Evolutionary conservation across 2,113 vertebrate species (phyloP).

Genomic region (Gymnobelideus leadbeateri): DNA sequence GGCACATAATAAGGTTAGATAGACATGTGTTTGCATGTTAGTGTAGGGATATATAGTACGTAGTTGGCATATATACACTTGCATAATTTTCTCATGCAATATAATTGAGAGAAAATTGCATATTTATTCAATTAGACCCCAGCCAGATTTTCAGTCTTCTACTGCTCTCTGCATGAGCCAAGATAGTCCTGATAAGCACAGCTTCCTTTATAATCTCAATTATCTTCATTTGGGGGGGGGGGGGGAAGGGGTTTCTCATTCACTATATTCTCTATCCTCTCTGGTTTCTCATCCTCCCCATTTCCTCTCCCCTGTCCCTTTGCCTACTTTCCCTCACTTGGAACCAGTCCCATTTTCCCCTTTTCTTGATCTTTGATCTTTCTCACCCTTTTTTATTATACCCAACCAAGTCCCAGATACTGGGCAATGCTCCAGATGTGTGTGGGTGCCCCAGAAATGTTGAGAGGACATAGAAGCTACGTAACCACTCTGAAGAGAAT

Average conservation of each 20-base stretch:
- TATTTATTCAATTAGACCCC: conserved; percentile 57
- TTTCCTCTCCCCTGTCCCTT: neutral
- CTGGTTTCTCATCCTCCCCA: neutral
- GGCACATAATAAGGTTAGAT: conserved; percentile 57
- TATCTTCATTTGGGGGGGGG: neutral
- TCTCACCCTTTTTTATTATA: neutral
- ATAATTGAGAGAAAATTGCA: conserved; percentile 74
- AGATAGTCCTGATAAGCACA: neutral
- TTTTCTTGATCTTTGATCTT: neutral
- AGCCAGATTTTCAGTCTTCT: conserved; percentile 58
- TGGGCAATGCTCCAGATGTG: conserved; percentile 61
- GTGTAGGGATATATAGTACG: conserved; percentile 42
- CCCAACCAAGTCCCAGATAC: conserved; percentile 51
- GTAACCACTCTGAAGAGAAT: conserved; percentile 62
- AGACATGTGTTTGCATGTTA: conserved; percentile 68
- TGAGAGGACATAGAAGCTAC: conserved; percentile 66
- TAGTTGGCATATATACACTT: conserved; percentile 57
- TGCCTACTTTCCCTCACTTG: neutral
- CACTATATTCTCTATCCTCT: neutral
- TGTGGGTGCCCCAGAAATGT: conserved; percentile 52
- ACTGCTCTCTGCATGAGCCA: conserved; percentile 13
- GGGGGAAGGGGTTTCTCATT: neutral
- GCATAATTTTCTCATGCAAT: conserved; percentile 65
- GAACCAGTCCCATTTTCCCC: neutral
- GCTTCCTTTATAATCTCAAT: neutral